Percentiles rank a stretch among this genome's conserved stretches.
Conservation (phyloP, 2,113 vertebrate species). For the Trematocara macrostoma region DNA sequence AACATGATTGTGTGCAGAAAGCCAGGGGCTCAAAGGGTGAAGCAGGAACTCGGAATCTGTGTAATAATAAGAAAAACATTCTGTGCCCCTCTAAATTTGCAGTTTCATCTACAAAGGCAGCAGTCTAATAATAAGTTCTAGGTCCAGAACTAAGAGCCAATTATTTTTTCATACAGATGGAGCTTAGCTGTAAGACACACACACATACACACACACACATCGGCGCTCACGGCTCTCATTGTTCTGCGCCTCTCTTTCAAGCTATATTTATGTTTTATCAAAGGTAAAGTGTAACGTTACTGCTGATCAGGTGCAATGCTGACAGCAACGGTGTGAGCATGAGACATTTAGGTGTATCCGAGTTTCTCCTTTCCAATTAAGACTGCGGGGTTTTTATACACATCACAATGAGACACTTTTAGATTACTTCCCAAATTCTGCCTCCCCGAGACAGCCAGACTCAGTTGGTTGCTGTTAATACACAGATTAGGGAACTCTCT, state of each 20-base stretch:
- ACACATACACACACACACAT: neutral
- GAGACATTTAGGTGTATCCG: neutral
- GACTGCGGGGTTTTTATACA: constrained; percentile 5
- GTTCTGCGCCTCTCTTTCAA: neutral
- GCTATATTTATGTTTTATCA: constrained; percentile 1
- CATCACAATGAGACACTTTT: constrained; percentile 29
- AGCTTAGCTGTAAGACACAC: neutral
- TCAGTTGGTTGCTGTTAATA: constrained; percentile 60
- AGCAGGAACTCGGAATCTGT: neutral
- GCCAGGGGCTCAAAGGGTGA: neutral
- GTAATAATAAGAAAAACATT: neutral
- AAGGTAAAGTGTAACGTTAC: neutral
- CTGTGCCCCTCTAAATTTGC: neutral
- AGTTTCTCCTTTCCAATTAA: constrained; percentile 39
- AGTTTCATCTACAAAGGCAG: constrained; percentile 23
- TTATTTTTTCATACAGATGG: constrained; percentile 22
- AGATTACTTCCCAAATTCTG: constrained; percentile 55
- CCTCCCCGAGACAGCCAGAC: constrained; percentile 24
- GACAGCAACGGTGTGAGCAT: neutral
- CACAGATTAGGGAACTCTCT: constrained; percentile 59
- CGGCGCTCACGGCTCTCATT: neutral
- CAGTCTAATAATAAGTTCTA: constrained; percentile 25
- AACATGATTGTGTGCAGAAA: neutral
- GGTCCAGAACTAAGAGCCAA: constrained; percentile 25
- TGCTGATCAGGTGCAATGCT: neutral